Evolutionary conservation across 2,113 vertebrate species (phyloP).

Genomic region (Apteryx owenii): DNA sequence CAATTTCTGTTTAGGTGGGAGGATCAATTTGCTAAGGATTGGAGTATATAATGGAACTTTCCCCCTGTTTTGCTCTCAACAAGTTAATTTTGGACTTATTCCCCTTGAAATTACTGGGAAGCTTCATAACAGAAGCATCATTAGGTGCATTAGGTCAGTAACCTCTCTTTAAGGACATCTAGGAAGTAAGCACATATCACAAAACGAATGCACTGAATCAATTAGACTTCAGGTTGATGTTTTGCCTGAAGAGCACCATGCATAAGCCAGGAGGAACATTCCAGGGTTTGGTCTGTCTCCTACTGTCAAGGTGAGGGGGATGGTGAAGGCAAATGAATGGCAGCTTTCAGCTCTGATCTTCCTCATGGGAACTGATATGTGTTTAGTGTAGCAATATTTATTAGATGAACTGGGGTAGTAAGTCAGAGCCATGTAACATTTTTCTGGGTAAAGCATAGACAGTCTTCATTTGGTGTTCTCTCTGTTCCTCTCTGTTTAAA

Average conservation of each 20-base stretch:
- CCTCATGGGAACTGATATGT: background rate
- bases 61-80: background rate
- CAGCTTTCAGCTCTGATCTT: background rate
- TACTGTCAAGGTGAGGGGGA: background rate
- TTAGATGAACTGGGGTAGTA: background rate
- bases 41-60: background rate
- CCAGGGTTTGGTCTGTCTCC: background rate
- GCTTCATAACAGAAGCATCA: background rate
- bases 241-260: background rate
- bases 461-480: background rate
- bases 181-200: background rate
- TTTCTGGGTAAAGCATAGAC: background rate
- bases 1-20: background rate
- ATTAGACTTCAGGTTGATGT: background rate
- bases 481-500: background rate
- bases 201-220: background rate
- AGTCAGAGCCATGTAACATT: background rate
- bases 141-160: background rate
- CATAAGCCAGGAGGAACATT: background rate
- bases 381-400: background rate
- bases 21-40: background rate
- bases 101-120: background rate
- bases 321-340: background rate
- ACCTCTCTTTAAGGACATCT: background rate
- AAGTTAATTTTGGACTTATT: background rate